A percentile compares a stretch with the other conserved stretches of the same genome.
Conservation (phyloP, 2,888 invertebrate species). For the Lysandra bellargus region DNA sequence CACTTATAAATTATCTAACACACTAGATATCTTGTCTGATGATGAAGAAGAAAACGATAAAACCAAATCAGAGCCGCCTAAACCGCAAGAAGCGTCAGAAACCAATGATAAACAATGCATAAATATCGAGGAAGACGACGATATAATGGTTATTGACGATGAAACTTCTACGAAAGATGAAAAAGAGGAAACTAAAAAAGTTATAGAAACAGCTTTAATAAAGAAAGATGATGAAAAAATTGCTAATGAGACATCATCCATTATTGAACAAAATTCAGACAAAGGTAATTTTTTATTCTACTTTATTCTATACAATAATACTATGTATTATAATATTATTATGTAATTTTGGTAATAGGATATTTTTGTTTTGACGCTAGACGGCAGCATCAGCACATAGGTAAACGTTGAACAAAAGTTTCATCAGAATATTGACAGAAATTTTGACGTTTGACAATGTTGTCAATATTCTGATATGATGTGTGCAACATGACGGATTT, state of each 20-base stretch:
- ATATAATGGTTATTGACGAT: conserved; percentile 72
- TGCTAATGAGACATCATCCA: conserved; percentile 39
- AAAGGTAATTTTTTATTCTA: conserved; percentile 22
- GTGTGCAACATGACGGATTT: no score
- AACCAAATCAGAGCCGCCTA: conserved; percentile 31
- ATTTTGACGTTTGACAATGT: no score
- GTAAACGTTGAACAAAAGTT: no score
- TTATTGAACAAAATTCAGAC: conserved; percentile 39
- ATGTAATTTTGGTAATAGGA: neutral
- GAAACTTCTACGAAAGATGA: conserved; percentile 46
- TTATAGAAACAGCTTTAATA: conserved; percentile 37
- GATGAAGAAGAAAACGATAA: conserved; percentile 58
- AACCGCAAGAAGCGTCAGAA: conserved; percentile 39
- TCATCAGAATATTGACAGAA: no score
- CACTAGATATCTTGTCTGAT: conserved; percentile 67
- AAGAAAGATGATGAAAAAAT: conserved; percentile 36
- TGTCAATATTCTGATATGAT: no score
- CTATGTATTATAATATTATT: neutral
- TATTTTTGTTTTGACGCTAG: no score
- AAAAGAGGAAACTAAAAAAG: conserved; percentile 34
- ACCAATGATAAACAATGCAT: conserved; percentile 55
- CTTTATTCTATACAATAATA: neutral
- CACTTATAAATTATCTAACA: conserved; percentile 60
- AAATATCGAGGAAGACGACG: conserved; percentile 68
- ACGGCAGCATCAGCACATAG: no score